These are phyloP conservation scores for Scaptomyza flava DNA, from an alignment of 2,888 invertebrate species.

Conservation along the genomic window DNA sequence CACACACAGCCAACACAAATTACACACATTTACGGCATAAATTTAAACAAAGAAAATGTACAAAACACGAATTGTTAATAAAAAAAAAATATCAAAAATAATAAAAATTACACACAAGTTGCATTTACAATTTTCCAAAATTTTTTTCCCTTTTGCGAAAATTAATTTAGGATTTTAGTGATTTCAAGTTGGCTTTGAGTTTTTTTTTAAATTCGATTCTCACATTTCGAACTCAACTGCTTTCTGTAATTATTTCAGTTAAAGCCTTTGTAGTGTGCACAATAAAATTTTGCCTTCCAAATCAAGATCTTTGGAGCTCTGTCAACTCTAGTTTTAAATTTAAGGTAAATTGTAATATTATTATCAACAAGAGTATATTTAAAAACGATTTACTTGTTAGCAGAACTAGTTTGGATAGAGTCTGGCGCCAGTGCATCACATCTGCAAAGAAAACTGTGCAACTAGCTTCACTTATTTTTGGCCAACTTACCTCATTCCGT, in stretches of 20 bases:
- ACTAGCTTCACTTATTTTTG: not conserved
- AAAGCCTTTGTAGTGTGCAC: constrained; percentile 46
- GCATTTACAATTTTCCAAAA: constrained; percentile 59
- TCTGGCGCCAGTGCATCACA: constrained; percentile 11
- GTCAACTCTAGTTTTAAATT: constrained; percentile 9
- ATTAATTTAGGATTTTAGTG: not conserved
- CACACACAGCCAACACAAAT: constrained; percentile 35
- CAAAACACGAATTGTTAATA: constrained; percentile 75
- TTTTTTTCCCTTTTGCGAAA: constrained; percentile 1
- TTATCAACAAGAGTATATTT: no score
- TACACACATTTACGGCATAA: constrained; percentile 63
- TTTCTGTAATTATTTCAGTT: constrained; percentile 31
- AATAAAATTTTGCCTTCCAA: constrained; percentile 26
- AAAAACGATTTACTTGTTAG: not conserved
- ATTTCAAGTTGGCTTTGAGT: constrained; percentile 8
- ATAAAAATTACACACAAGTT: constrained; percentile 53
- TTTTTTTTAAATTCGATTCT: not conserved
- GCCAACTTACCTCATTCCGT: constrained; percentile 22
- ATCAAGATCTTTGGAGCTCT: constrained; percentile 25
- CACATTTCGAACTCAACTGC: not conserved
- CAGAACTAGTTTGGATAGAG: constrained; percentile 7
- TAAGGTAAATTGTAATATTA: no score
- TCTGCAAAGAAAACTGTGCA: not conserved
- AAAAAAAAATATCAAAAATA: constrained; percentile 47
- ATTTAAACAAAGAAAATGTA: constrained; percentile 73